A percentile compares a stretch with the other conserved stretches of the same genome.
Conservation (phyloP, 2,113 vertebrate species). For the Porphyrio hochstetteri region DNA sequence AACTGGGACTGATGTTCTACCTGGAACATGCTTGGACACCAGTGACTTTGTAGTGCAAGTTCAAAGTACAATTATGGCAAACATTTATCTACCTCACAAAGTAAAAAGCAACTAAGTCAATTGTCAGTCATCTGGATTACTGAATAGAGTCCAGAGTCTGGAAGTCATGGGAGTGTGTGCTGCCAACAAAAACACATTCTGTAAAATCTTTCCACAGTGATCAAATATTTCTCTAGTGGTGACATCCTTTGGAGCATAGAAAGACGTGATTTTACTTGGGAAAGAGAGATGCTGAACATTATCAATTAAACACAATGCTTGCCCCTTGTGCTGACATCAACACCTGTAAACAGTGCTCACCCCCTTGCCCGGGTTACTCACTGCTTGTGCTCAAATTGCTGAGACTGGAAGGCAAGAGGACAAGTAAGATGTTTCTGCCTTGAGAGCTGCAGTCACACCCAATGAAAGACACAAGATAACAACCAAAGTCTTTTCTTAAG, state of each 20-base stretch:
- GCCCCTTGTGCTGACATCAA: background rate
- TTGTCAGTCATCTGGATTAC: background rate
- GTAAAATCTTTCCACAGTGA: background rate
- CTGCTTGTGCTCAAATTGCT: background rate
- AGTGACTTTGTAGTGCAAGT: background rate
- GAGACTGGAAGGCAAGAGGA: background rate
- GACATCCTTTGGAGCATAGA: background rate
- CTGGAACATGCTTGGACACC: background rate
- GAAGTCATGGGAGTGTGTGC: background rate
- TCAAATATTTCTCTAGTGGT: background rate
- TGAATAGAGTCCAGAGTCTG: slow-evolving; percentile 41
- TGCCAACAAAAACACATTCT: slow-evolving; percentile 52
- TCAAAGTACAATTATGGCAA: slow-evolving; percentile 33
- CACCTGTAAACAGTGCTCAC: background rate
- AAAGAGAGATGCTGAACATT: background rate
- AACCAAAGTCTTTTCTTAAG: background rate
- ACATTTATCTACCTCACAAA: slow-evolving; percentile 29
- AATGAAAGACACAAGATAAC: background rate
- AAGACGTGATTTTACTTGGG: background rate
- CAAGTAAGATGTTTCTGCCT: background rate
- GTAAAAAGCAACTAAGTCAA: background rate
- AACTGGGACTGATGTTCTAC: background rate
- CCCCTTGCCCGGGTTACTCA: background rate
- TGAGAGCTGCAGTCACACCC: background rate
- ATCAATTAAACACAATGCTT: background rate